Conservation (phyloP, 2,888 invertebrate genomes). For the Chydorus sphaericus region DNA sequence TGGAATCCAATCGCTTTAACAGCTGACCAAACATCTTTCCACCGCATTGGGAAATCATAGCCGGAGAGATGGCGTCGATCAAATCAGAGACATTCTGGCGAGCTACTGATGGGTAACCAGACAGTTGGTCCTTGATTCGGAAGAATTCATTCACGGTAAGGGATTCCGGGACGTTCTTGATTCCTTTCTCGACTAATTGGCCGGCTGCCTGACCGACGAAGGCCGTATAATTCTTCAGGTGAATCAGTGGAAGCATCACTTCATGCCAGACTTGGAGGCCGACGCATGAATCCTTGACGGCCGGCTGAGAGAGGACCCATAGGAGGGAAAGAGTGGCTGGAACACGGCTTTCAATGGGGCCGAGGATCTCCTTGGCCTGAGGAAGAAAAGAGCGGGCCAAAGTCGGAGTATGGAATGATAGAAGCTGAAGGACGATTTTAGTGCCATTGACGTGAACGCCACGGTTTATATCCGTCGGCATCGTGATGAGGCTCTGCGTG, state of each 20-base stretch:
- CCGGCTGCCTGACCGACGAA: not conserved
- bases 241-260: not conserved
- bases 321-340: slow-evolving; percentile 1
- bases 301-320: slow-evolving; percentile 11
- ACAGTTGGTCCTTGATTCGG: not conserved
- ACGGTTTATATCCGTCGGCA: slow-evolving; percentile 4
- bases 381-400: not conserved
- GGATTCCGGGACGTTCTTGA: not conserved
- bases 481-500: slow-evolving; percentile 3
- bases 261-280: slow-evolving; percentile 9
- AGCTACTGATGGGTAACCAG: not conserved
- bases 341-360: not conserved
- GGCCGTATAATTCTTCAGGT: not conserved
- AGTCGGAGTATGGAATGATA: slow-evolving; percentile 6
- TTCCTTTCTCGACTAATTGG: not conserved
- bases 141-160: not conserved
- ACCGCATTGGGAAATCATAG: not conserved
- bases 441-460: slow-evolving; percentile 6
- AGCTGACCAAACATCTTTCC: not conserved
- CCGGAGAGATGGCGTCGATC: not conserved
- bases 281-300: not conserved
- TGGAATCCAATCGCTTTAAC: not conserved
- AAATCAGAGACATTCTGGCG: not conserved
- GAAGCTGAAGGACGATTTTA: slow-evolving; percentile 12
- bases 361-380: not conserved